phyloP scores from a whole-genome alignment of 2,113 vertebrate species.

The Gopherus evgoodei region DNA sequence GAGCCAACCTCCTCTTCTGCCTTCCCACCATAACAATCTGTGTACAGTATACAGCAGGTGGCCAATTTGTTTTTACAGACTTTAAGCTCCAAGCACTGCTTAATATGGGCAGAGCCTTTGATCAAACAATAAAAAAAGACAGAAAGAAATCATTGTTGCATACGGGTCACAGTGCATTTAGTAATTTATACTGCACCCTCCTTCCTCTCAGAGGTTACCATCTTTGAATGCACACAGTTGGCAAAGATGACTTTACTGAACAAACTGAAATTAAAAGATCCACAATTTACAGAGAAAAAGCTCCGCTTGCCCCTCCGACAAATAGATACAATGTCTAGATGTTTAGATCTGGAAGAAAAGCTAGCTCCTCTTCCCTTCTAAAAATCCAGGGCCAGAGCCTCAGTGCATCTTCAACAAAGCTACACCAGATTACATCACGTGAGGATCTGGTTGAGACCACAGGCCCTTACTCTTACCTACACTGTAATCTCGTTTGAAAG shows the following conservation, averaged over 20 bases:
- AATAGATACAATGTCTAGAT: neutral
- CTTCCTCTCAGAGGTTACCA: neutral
- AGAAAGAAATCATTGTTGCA: neutral
- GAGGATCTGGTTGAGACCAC: neutral
- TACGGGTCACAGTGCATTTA: neutral
- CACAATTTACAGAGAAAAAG: neutral
- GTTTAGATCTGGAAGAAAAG: neutral
- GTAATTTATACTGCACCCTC: neutral
- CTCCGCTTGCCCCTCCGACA: neutral
- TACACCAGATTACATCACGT: neutral
- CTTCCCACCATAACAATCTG: neutral
- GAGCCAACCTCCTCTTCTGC: neutral
- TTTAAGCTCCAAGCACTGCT: neutral
- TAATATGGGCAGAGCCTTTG: neutral
- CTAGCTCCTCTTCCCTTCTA: neutral
- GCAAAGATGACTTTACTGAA: neutral
- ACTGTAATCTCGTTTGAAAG: fast-evolving
- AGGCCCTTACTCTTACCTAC: neutral
- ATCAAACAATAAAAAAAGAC: neutral
- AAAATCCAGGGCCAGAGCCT: neutral
- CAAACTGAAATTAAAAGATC: neutral
- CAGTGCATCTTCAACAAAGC: neutral
- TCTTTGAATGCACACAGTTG: fast-evolving
- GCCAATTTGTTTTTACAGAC: constrained; percentile 6
- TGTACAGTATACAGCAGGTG: neutral